Percentiles rank a stretch among this genome's conserved stretches.
Conservation (phyloP, 2,888 invertebrate species). For the Elegia similella region DNA sequence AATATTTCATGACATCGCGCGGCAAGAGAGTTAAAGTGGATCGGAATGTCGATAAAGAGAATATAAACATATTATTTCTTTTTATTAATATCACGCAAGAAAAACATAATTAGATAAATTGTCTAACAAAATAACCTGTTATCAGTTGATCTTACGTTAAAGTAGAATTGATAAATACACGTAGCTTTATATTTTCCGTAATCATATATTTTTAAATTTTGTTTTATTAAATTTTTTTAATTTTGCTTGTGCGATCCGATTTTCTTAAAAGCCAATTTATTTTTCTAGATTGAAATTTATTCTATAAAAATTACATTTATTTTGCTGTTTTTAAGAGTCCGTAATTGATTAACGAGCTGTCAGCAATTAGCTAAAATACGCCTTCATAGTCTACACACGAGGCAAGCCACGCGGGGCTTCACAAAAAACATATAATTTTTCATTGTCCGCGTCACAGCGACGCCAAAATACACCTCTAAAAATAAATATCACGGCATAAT, state of each 20-base stretch:
- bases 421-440: conserved; percentile 35
- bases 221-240: too few relatives aligned
- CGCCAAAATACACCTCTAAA: conserved; percentile 43
- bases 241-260: neutral
- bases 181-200: too few relatives aligned
- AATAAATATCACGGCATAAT: conserved; percentile 38
- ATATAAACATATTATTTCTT: conserved; percentile 2
- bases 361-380: conserved; percentile 42
- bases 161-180: too few relatives aligned
- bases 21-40: conserved; percentile 31
- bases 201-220: too few relatives aligned
- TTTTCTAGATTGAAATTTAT: neutral
- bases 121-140: too few relatives aligned
- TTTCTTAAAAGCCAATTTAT: neutral
- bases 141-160: too few relatives aligned
- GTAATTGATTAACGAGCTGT: conserved; percentile 43
- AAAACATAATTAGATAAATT: neutral
- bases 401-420: conserved; percentile 2
- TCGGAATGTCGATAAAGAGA: conserved; percentile 23
- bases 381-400: neutral
- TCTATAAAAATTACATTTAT: neutral
- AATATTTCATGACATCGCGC: conserved; percentile 47
- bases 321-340: neutral
- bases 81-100: neutral
- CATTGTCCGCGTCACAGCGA: conserved; percentile 37